These are phyloP conservation scores for Amniataba percoides DNA, from an alignment of 2,797 vertebrate species.

Conservation along the genomic window DNA sequence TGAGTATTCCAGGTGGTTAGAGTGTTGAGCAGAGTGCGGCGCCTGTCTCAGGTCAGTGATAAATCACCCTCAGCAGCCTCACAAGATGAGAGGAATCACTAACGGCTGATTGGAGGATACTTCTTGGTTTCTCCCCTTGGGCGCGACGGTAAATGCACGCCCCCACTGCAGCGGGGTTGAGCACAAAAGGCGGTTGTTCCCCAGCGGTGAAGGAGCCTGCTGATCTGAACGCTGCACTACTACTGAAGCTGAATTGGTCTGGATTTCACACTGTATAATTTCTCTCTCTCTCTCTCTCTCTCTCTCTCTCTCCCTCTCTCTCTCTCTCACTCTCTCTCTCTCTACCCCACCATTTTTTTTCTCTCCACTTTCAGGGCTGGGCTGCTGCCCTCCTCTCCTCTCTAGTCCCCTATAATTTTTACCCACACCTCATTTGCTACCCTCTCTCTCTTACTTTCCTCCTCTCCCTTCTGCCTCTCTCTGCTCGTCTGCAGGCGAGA, in stretches of 20 bases:
- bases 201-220: conserved; percentile 60
- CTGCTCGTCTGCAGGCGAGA: conserved; percentile 72
- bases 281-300: conserved; percentile 29
- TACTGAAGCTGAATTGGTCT: conserved; percentile 62
- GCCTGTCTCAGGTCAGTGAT: conserved; percentile 74
- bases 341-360: conserved; percentile 28
- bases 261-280: conserved; percentile 67
- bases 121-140: conserved; percentile 74
- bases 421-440: conserved; percentile 79
- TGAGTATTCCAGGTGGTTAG: conserved; percentile 66
- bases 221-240: conserved; percentile 66
- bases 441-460: conserved; percentile 55
- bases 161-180: conserved; percentile 76
- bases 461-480: conserved; percentile 55
- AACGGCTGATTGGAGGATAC: conserved; percentile 79
- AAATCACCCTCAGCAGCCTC: conserved; percentile 75
- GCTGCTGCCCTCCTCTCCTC: conserved; percentile 73
- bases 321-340: conserved; percentile 26
- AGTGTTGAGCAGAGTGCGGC: conserved; percentile 61
- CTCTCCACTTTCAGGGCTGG: conserved; percentile 67
- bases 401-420: conserved; percentile 72
- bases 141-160: conserved; percentile 74
- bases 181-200: conserved; percentile 75
- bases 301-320: conserved; percentile 22
- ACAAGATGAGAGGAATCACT: conserved; percentile 70